Evolutionary conservation across 1,140 invertebrate genomes (phyloP).

Genomic region (Pogonognathellus flavescens): DNA sequence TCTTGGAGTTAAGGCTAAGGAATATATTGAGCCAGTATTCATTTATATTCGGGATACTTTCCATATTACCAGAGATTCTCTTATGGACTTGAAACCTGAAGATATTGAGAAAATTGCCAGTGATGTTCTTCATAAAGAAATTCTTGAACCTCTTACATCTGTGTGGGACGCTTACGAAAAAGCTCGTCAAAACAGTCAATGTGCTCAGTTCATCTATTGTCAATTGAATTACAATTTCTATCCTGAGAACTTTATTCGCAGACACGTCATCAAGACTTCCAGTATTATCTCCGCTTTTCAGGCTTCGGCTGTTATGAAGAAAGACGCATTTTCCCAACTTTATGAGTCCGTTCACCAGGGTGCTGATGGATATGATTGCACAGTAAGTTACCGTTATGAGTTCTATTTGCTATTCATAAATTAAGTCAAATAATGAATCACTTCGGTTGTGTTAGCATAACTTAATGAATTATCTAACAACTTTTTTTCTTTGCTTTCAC

Average conservation of each 20-base stretch:
- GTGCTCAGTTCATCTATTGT: conserved; percentile 65
- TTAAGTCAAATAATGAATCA: conserved; percentile 13
- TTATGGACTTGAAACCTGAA: conserved; percentile 62
- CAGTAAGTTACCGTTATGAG: conserved; percentile 63
- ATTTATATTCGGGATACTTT: conserved; percentile 64
- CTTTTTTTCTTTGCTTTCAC: conserved; percentile 36
- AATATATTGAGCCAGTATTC: conserved; percentile 62
- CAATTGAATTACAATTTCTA: conserved; percentile 66
- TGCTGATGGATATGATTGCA: conserved; percentile 66
- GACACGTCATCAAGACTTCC: conserved; percentile 64
- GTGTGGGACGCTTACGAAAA: conserved; percentile 65
- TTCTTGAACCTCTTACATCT: conserved; percentile 59
- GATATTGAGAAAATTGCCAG: conserved; percentile 63
- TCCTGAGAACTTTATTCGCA: conserved; percentile 64
- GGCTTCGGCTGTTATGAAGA: conserved; percentile 57
- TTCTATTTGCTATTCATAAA: conserved; percentile 2
- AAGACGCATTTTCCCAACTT: conserved; percentile 62
- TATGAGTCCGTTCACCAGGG: conserved; percentile 63
- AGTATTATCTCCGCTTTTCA: conserved; percentile 66
- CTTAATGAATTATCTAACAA: not conserved
- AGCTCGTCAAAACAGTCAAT: conserved; percentile 54
- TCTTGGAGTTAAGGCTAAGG: conserved; percentile 59
- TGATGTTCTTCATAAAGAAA: conserved; percentile 65
- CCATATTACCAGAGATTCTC: conserved; percentile 61
- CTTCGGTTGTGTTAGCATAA: not conserved